phyloP scores from a whole-genome alignment of 1,140 invertebrate genomes.

The Caligus rogercresseyi region DNA sequence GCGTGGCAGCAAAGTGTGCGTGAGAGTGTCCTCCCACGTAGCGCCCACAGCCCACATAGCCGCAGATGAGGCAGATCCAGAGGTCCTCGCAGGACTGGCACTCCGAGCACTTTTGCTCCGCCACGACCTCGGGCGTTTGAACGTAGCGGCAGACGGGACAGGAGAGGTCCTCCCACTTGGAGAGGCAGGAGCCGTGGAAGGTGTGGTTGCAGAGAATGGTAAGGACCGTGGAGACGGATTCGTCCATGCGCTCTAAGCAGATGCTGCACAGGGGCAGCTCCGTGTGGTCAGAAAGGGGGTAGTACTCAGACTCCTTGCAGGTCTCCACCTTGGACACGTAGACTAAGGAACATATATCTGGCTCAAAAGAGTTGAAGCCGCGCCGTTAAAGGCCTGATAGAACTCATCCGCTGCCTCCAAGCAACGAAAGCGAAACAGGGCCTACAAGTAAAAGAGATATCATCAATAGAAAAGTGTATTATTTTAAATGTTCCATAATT shows the following conservation, averaged over 20 bases:
- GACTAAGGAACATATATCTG: conserved; percentile 70
- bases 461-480: no score
- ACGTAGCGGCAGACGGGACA: conserved; percentile 56
- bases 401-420: conserved; percentile 71
- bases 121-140: conserved; percentile 75
- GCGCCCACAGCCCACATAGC: conserved; percentile 81
- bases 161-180: conserved; percentile 76
- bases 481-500: no score
- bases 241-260: conserved; percentile 92
- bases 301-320: conserved; percentile 36
- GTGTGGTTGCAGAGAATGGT: conserved; percentile 97
- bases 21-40: conserved; percentile 52
- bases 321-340: conserved; percentile 87
- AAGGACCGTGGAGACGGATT: conserved; percentile 87
- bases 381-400: conserved; percentile 78
- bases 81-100: conserved; percentile 61
- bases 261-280: conserved; percentile 96
- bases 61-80: conserved; percentile 98
- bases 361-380: conserved; percentile 82
- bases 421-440: conserved; percentile 26
- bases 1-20: conserved; percentile 77
- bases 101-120: conserved; percentile 61
- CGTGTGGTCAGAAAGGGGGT: conserved; percentile 40
- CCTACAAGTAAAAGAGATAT: no score
- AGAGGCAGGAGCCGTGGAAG: conserved; percentile 83